Evolutionary conservation across 2,888 invertebrate species (phyloP).

Genomic region (Griposia aprilina): DNA sequence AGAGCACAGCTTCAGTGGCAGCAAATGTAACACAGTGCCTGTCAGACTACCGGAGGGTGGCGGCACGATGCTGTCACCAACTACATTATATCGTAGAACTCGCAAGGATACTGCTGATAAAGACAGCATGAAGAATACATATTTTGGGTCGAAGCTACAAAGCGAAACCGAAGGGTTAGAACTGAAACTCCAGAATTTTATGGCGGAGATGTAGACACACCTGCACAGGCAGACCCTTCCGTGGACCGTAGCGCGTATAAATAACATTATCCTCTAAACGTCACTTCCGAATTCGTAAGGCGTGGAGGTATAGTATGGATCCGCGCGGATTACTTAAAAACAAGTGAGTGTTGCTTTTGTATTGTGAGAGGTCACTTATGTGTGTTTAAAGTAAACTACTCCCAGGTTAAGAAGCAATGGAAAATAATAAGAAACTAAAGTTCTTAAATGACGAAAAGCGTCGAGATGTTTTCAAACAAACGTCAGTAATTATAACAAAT

Average conservation of each 20-base stretch:
- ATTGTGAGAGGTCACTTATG: not conserved
- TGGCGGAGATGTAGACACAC: not conserved
- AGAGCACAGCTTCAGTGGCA: conserved; percentile 25
- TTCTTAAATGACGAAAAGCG: conserved; percentile 9
- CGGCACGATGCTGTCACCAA: too few relatives aligned
- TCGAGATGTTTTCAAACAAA: conserved; percentile 32
- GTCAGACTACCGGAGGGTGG: not conserved
- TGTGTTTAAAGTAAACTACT: not conserved
- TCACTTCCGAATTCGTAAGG: not conserved
- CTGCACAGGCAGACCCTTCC: too few relatives aligned
- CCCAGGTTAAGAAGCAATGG: not conserved
- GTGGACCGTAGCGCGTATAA: not conserved
- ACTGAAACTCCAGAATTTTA: not conserved
- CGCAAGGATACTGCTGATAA: not conserved
- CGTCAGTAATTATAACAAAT: conserved; percentile 20
- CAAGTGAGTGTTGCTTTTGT: not conserved
- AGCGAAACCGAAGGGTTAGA: not conserved
- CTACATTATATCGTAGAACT: not conserved
- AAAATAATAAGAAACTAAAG: not conserved
- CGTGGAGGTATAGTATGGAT: not conserved
- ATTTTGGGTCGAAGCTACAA: not conserved
- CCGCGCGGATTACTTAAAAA: not conserved
- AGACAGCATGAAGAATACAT: not conserved
- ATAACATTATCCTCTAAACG: not conserved
- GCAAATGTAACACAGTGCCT: not conserved